These are phyloP conservation scores for Venustaconcha ellipsiformis DNA, from an alignment of 1,140 invertebrate species.

Conservation along the genomic window DNA sequence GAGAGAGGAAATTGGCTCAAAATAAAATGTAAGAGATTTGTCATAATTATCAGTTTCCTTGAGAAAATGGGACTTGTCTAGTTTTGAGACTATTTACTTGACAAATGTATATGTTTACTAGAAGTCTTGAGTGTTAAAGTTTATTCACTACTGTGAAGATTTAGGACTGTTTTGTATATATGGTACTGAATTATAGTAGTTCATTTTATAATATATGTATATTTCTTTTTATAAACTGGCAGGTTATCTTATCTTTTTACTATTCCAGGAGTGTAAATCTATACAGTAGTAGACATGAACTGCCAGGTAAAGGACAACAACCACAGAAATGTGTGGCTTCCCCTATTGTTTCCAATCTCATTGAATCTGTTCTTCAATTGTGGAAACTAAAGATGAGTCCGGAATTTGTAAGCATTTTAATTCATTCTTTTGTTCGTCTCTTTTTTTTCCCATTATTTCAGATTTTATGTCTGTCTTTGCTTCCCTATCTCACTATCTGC, in stretches of 20 bases:
- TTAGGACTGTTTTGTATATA: no score
- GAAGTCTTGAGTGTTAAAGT: no score
- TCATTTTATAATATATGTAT: not conserved
- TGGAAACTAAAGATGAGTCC: conserved; percentile 77
- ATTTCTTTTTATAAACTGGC: not conserved
- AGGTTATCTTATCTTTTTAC: no score
- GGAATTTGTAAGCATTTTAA: conserved; percentile 75
- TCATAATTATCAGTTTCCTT: not conserved
- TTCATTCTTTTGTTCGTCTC: not conserved
- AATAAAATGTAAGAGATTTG: not conserved
- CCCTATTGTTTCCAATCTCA: conserved; percentile 83
- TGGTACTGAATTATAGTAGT: not conserved
- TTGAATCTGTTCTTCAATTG: conserved; percentile 85
- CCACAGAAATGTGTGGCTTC: conserved; percentile 70
- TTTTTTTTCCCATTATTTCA: not conserved
- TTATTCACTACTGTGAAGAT: no score
- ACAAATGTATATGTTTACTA: no score
- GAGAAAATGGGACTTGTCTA: no score
- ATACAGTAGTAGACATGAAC: conserved; percentile 50
- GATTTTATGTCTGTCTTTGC: not conserved
- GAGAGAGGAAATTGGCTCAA: not conserved
- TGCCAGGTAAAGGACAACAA: conserved; percentile 19
- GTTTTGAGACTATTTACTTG: no score
- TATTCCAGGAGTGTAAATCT: conserved; percentile 57
- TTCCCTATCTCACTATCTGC: not conserved